phyloP scores from a whole-genome alignment of 2,888 invertebrate species.

The Leptogaster cylindrica region DNA sequence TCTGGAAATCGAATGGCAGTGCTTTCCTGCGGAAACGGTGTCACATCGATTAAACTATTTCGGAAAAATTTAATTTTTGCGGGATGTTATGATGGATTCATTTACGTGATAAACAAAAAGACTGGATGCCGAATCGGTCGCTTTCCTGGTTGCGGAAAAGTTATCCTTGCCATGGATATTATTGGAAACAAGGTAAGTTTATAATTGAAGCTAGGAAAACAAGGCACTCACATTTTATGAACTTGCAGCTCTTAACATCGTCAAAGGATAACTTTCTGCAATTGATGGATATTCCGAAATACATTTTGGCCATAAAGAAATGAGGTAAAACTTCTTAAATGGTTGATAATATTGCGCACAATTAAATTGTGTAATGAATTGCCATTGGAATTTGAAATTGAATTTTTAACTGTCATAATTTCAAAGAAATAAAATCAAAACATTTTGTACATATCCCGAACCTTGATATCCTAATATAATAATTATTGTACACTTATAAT shows the following conservation, averaged over 20 bases:
- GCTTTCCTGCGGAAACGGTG: constrained; percentile 72
- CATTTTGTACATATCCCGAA: no score
- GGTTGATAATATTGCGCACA: not conserved
- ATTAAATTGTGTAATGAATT: not conserved
- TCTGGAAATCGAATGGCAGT: constrained; percentile 69
- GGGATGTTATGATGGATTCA: constrained; percentile 80
- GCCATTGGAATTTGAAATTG: not conserved
- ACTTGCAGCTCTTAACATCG: constrained; percentile 71
- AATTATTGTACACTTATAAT: no score
- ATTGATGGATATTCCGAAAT: constrained; percentile 69
- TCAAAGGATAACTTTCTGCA: constrained; percentile 72
- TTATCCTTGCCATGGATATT: constrained; percentile 74
- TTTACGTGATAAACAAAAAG: constrained; percentile 70
- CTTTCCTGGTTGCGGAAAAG: constrained; percentile 73
- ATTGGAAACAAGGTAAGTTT: constrained; percentile 66
- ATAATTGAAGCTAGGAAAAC: not conserved
- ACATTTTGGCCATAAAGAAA: constrained; percentile 48
- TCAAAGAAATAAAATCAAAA: no score
- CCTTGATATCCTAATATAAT: no score
- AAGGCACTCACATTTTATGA: constrained; percentile 15
- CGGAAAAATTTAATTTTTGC: constrained; percentile 70
- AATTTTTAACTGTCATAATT: not conserved
- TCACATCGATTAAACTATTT: constrained; percentile 72
- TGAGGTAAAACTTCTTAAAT: not conserved
- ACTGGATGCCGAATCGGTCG: constrained; percentile 66